A percentile compares a stretch with the other conserved stretches of the same genome.
Evolutionary conservation across 1,140 invertebrate species (phyloP).

Genomic region (Ganaspis sp.): DNA sequence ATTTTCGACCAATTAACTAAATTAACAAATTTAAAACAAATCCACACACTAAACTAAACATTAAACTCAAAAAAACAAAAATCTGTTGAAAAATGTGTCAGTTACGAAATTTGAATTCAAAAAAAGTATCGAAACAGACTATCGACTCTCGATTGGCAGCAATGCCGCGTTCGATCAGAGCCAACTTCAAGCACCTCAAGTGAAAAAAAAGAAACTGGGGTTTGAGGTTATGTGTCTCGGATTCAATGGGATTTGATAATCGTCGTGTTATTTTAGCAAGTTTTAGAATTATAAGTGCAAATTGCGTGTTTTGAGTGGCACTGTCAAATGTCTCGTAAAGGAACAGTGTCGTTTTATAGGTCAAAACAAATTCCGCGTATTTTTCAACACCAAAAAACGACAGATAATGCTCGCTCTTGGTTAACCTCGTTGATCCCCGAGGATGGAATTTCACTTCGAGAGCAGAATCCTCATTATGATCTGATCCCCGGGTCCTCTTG

Average conservation of each 20-base stretch:
- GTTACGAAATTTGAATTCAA: too few relatives aligned
- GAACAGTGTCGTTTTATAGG: constrained; percentile 52
- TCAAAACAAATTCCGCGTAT: constrained; percentile 62
- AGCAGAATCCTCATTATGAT: constrained; percentile 17
- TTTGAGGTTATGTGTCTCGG: constrained; percentile 5
- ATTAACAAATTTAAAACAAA: too few relatives aligned
- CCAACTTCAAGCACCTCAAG: not conserved
- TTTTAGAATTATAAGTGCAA: not conserved
- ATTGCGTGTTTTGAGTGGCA: constrained; percentile 36
- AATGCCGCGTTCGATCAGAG: not conserved
- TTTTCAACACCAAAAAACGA: constrained; percentile 55
- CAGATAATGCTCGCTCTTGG: not conserved
- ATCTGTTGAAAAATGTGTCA: too few relatives aligned
- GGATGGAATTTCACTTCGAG: constrained; percentile 8
- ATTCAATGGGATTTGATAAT: not conserved
- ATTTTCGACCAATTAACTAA: too few relatives aligned
- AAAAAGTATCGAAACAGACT: too few relatives aligned
- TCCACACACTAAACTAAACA: too few relatives aligned
- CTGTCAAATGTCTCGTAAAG: constrained; percentile 66
- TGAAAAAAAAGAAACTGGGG: not conserved
- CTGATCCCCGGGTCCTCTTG: constrained; percentile 30
- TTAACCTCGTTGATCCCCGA: constrained; percentile 29
- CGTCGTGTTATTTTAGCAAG: not conserved
- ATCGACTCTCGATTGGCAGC: not conserved
- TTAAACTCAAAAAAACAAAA: too few relatives aligned